These are phyloP conservation scores for Eilema sororculum DNA, from an alignment of 2,888 invertebrate genomes.

Conservation along the genomic window DNA sequence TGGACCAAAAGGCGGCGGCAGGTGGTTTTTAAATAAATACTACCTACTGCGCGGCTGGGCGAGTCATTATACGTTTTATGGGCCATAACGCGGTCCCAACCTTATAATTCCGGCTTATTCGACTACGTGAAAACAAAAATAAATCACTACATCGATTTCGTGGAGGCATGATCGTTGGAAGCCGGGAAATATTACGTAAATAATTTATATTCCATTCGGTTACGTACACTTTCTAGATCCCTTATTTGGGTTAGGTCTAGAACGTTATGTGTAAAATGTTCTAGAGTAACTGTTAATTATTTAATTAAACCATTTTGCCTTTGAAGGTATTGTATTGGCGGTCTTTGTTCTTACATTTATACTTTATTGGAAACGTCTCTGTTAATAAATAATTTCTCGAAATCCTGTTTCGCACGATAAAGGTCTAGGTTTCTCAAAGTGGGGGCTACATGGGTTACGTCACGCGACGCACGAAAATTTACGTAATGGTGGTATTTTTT, in stretches of 20 bases:
- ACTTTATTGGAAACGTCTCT: conserved; percentile 41
- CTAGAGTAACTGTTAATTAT: too few relatives aligned
- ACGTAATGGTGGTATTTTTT: too few relatives aligned
- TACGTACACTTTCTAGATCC: too few relatives aligned
- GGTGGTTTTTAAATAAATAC: conserved; percentile 60
- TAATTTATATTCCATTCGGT: too few relatives aligned
- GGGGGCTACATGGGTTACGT: too few relatives aligned
- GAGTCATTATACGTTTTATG: conserved; percentile 69
- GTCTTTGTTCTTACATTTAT: conserved; percentile 34
- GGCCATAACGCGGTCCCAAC: conserved; percentile 68
- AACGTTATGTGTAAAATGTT: too few relatives aligned
- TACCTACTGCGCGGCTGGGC: conserved; percentile 52
- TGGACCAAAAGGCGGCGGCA: conserved; percentile 32
- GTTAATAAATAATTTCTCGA: conserved; percentile 45
- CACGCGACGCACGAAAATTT: too few relatives aligned
- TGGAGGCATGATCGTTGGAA: conserved; percentile 44
- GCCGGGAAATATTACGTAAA: conserved; percentile 43
- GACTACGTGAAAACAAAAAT: conserved; percentile 71
- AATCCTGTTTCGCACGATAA: conserved; percentile 41
- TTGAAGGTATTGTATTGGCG: conserved; percentile 13
- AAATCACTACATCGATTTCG: conserved; percentile 68
- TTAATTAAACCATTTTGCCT: not conserved
- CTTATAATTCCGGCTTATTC: conserved; percentile 71
- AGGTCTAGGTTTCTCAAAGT: conserved; percentile 31
- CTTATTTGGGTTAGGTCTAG: too few relatives aligned